Evolutionary conservation across 1,140 invertebrate genomes (phyloP).

Genomic region (Meloidogyne exigua): DNA sequence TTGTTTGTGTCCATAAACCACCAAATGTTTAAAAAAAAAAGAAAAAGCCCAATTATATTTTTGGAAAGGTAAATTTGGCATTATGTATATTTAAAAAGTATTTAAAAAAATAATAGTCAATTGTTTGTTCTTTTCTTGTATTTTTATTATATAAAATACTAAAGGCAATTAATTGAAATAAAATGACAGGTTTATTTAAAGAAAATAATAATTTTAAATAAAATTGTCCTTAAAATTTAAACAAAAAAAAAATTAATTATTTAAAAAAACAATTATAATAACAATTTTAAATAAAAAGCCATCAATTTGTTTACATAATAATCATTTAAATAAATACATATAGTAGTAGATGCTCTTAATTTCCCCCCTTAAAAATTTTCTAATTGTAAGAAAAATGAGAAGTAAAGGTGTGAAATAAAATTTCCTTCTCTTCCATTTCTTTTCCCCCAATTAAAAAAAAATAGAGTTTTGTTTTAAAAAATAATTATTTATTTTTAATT

Average conservation of each 20-base stretch:
- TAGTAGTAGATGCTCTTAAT: too few species aligned
- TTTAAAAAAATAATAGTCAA: too few species aligned
- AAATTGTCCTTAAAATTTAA: not conserved
- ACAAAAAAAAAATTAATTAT: not conserved
- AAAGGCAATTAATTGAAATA: not conserved
- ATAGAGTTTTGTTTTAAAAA: not conserved
- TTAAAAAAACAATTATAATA: not conserved
- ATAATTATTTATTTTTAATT: not conserved
- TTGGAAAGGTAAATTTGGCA: constrained; percentile 3
- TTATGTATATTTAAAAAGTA: not conserved
- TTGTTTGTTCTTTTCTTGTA: too few species aligned
- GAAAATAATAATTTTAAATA: not conserved
- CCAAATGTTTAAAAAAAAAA: not conserved
- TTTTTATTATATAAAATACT: not conserved
- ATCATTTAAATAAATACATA: not conserved
- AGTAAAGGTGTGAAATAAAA: not conserved
- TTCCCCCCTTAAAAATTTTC: too few species aligned
- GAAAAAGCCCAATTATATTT: not conserved
- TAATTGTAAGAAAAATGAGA: not conserved
- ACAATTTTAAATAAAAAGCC: not conserved
- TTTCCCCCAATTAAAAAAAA: not conserved
- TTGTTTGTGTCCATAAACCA: not conserved
- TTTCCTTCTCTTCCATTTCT: too few species aligned
- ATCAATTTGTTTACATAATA: not conserved
- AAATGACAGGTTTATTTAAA: not conserved